Evolutionary conservation across 2,888 invertebrate species (phyloP).

Genomic region (Drosophila testacea): DNA sequence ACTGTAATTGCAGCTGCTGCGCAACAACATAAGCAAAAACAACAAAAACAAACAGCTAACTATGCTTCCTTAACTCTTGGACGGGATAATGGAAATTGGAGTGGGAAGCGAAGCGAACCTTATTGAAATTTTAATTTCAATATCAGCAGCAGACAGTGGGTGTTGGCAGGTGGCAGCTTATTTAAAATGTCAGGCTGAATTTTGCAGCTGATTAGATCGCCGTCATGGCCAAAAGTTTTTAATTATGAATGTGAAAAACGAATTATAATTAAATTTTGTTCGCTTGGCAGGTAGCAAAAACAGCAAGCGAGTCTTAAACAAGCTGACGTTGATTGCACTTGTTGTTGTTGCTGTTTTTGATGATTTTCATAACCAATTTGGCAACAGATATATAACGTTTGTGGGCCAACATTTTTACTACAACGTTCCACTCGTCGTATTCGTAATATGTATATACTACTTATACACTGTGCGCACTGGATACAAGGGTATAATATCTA

Average conservation of each 20-base stretch:
- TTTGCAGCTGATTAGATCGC: conserved; percentile 45
- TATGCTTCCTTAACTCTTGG: conserved; percentile 11
- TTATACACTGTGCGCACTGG: background rate
- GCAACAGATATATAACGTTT: conserved; percentile 43
- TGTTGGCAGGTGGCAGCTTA: conserved; percentile 11
- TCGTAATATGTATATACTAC: conserved; percentile 30
- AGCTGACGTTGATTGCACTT: conserved; percentile 22
- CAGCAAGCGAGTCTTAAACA: conserved; percentile 30
- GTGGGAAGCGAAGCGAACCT: conserved; percentile 39
- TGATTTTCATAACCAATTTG: conserved; percentile 46
- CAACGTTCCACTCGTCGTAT: conserved; percentile 45
- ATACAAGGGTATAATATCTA: background rate
- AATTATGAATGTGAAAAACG: conserved; percentile 63
- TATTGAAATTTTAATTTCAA: conserved; percentile 75
- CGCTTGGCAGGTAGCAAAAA: conserved; percentile 29
- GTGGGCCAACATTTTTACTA: conserved; percentile 30
- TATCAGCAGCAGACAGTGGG: conserved; percentile 55
- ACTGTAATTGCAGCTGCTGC: conserved; percentile 46
- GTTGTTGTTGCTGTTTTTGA: conserved; percentile 25
- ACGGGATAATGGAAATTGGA: conserved; percentile 2
- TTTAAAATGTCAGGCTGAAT: conserved; percentile 36
- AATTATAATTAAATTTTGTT: conserved; percentile 58
- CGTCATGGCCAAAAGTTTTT: conserved; percentile 61
- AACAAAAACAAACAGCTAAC: conserved; percentile 33
- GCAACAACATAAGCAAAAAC: conserved; percentile 11